A percentile compares a stretch with the other conserved stretches of the same genome.
These are phyloP conservation scores for Cydia pomonella DNA, from an alignment of 1,140 invertebrate genomes.

Conservation along the genomic window DNA sequence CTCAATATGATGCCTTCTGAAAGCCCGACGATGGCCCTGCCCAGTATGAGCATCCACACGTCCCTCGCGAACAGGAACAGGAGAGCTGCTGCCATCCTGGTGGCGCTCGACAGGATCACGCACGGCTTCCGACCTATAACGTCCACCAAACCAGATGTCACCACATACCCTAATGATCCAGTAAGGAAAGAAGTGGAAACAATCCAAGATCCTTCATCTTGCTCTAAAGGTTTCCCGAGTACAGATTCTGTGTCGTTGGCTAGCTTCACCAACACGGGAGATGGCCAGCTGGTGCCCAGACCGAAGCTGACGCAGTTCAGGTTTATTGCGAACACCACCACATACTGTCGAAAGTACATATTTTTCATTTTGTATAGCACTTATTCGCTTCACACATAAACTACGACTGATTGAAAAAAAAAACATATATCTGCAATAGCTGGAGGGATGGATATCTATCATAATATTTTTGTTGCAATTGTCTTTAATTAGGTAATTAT, in stretches of 20 bases:
- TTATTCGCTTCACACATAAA: neutral
- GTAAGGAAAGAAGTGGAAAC: neutral
- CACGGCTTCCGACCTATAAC: neutral
- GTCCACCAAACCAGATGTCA: neutral
- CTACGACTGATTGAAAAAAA: neutral
- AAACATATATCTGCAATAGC: neutral
- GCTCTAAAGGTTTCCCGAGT: neutral
- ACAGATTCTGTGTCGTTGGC: neutral
- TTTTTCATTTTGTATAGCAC: neutral
- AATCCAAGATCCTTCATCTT: conserved; percentile 14
- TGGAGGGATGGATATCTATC: neutral
- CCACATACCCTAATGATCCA: neutral
- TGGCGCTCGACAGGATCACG: neutral
- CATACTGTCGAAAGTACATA: neutral
- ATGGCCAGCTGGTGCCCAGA: neutral
- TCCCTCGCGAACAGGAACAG: conserved; percentile 16
- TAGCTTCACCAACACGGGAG: conserved; percentile 22
- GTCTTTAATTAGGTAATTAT: neutral
- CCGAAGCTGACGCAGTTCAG: neutral
- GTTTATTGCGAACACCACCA: neutral
- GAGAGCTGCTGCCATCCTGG: neutral
- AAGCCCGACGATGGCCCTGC: neutral
- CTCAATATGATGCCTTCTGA: neutral
- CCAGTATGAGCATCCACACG: conserved; percentile 5
- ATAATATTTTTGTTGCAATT: neutral